A percentile compares a stretch with the other conserved stretches of the same genome.
Conservation (phyloP, 1,140 invertebrate genomes). For the Agrilus planipennis region DNA sequence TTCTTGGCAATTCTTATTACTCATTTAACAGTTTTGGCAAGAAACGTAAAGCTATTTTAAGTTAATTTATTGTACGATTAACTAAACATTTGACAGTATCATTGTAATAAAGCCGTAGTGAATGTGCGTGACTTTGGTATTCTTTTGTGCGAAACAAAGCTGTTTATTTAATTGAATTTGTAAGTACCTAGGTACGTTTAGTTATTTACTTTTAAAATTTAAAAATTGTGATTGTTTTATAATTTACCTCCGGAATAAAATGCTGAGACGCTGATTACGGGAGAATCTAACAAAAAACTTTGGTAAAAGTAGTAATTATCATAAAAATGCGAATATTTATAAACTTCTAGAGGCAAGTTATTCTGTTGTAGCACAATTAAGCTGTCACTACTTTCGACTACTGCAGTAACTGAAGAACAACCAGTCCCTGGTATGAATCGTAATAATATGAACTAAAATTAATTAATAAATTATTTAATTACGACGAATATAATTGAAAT, state of each 20-base stretch:
- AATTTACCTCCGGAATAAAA: constrained; percentile 3
- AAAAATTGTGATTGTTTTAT: too few relatives aligned
- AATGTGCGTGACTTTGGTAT: too few relatives aligned
- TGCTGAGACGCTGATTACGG: background rate
- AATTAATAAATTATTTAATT: background rate
- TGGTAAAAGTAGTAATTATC: constrained; percentile 5
- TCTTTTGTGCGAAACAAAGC: too few relatives aligned
- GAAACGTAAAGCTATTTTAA: too few relatives aligned
- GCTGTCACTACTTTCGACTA: background rate
- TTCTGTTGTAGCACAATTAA: background rate
- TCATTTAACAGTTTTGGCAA: too few relatives aligned
- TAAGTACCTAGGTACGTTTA: too few relatives aligned
- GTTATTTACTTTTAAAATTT: too few relatives aligned
- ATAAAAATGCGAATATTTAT: background rate
- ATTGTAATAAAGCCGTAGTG: too few relatives aligned
- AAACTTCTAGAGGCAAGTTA: background rate
- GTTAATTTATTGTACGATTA: too few relatives aligned
- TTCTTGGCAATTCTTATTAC: too few relatives aligned
- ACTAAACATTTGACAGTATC: too few relatives aligned
- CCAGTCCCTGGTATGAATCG: background rate
- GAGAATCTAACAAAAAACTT: background rate
- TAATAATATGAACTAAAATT: background rate
- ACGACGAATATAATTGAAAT: background rate
- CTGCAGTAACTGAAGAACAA: background rate
- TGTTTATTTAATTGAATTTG: too few relatives aligned